These are phyloP conservation scores for Peucedramus taeniatus DNA, from an alignment of 2,113 vertebrate species.

Conservation along the genomic window DNA sequence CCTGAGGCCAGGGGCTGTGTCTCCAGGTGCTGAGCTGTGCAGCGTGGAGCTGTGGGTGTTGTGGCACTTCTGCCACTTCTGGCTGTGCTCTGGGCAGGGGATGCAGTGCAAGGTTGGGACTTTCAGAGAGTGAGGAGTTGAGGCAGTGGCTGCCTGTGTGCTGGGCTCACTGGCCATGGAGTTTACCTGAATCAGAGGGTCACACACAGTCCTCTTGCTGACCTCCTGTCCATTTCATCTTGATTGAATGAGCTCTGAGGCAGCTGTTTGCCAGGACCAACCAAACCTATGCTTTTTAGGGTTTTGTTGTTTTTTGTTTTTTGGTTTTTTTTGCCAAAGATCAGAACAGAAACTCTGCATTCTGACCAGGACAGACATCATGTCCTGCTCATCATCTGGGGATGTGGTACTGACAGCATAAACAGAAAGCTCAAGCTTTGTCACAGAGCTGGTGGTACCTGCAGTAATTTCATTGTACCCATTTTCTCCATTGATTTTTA, in stretches of 20 bases:
- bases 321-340: neutral
- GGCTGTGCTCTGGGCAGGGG: accelerated
- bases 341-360: neutral
- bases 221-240: neutral
- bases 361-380: neutral
- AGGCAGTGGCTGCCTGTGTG: neutral
- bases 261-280: neutral
- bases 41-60: neutral
- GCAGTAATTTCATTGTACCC: neutral
- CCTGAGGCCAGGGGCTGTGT: neutral
- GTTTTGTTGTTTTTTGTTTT: neutral
- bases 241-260: neutral
- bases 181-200: neutral
- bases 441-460: neutral
- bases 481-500: neutral
- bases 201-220: neutral
- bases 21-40: neutral
- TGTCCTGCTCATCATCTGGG: neutral
- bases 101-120: accelerated
- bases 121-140: neutral
- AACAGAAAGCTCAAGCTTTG: neutral
- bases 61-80: neutral
- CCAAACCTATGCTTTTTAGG: neutral
- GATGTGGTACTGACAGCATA: neutral
- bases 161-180: neutral